Evolutionary conservation across 1,140 invertebrate genomes (phyloP).

Genomic region (Bombus turneri): DNA sequence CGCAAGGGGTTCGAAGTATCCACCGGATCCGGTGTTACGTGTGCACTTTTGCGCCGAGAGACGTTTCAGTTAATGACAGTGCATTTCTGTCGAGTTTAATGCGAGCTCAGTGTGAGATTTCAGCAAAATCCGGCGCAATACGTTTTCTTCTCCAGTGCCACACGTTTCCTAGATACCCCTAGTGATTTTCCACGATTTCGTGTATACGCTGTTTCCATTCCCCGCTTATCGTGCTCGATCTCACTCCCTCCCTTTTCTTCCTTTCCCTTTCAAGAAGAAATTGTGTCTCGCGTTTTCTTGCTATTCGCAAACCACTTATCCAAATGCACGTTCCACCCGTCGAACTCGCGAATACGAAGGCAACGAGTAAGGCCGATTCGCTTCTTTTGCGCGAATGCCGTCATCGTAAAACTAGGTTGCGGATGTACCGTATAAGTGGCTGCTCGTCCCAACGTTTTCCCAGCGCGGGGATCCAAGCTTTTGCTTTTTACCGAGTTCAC

Average conservation of each 20-base stretch:
- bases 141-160: not conserved
- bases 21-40: not conserved
- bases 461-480: not conserved
- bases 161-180: not conserved
- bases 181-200: not conserved
- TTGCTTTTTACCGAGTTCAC: not conserved
- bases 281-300: conserved; percentile 10
- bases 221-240: not conserved
- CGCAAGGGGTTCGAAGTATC: not conserved
- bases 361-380: not conserved
- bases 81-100: conserved; percentile 8
- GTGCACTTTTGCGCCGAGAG: not conserved
- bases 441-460: not conserved
- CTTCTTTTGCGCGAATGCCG: not conserved
- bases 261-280: not conserved
- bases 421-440: not conserved
- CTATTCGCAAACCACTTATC: conserved; percentile 11
- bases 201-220: too few species aligned
- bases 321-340: conserved; percentile 1
- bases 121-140: not conserved
- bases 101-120: conserved; percentile 3
- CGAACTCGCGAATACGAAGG: not conserved
- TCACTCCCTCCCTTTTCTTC: not conserved
- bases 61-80: conserved; percentile 29
- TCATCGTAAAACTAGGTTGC: not conserved